Conservation (phyloP, 2,888 invertebrate genomes). For the Chromoteleia sp. region DNA sequence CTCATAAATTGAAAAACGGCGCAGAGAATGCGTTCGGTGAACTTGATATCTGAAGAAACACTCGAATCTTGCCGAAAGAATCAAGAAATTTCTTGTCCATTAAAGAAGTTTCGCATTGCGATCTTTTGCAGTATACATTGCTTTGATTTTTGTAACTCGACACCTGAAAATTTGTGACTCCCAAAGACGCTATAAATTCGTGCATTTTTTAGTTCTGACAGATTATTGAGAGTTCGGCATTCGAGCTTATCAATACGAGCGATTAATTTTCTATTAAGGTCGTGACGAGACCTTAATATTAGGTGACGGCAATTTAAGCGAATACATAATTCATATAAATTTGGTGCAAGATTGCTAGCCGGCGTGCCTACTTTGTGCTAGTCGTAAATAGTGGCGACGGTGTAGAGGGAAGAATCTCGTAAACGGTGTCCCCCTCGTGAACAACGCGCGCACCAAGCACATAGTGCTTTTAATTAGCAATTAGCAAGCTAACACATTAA, state of each 20-base stretch:
- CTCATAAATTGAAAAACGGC: slow-evolving; percentile 55
- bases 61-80: slow-evolving; percentile 49
- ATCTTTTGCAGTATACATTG: slow-evolving; percentile 35
- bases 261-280: slow-evolving; percentile 15
- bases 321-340: slow-evolving; percentile 36
- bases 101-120: slow-evolving; percentile 52
- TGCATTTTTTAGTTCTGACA: neutral
- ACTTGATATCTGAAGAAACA: slow-evolving; percentile 44
- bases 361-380: slow-evolving; percentile 32
- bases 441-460: slow-evolving; percentile 31
- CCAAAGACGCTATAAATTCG: slow-evolving; percentile 5
- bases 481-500: slow-evolving; percentile 84
- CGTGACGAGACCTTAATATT: neutral
- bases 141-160: slow-evolving; percentile 37
- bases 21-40: slow-evolving; percentile 12
- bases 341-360: slow-evolving; percentile 39
- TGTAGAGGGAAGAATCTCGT: slow-evolving; percentile 40
- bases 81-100: slow-evolving; percentile 60
- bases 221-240: neutral
- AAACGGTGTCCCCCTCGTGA: slow-evolving; percentile 40
- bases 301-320: neutral
- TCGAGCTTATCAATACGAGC: neutral
- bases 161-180: slow-evolving; percentile 15
- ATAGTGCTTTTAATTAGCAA: slow-evolving; percentile 84
- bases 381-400: slow-evolving; percentile 32